A percentile compares a stretch with the other conserved stretches of the same genome.
These are phyloP conservation scores for Amblyjoppa proteus DNA, from an alignment of 2,888 invertebrate species.

Conservation along the genomic window DNA sequence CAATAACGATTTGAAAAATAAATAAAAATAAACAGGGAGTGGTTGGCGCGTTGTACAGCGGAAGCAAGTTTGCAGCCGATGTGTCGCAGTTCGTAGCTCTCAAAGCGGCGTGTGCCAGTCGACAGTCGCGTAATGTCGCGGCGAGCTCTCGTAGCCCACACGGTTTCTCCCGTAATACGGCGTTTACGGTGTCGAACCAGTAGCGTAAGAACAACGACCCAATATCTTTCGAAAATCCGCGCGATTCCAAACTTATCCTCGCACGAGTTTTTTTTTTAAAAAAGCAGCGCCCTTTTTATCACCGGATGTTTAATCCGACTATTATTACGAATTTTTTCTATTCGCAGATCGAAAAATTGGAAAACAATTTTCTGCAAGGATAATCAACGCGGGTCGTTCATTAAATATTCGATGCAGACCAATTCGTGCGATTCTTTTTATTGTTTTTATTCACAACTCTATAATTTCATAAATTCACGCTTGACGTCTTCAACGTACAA, in stretches of 20 bases:
- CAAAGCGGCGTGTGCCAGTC: not conserved
- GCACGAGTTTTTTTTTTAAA: too few species aligned
- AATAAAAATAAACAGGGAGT: slow-evolving; percentile 35
- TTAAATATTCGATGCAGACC: too few species aligned
- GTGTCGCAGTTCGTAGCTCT: slow-evolving; percentile 21
- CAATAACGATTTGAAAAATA: slow-evolving; percentile 26
- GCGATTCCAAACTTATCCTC: not conserved
- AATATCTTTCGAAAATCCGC: not conserved
- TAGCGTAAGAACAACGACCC: not conserved
- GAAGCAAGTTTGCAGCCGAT: slow-evolving; percentile 71
- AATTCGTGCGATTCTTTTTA: too few species aligned
- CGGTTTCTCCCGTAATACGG: not conserved
- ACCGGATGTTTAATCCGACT: too few species aligned
- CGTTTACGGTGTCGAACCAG: slow-evolving; percentile 26
- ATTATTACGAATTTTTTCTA: too few species aligned
- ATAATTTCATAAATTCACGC: too few species aligned
- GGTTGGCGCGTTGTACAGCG: slow-evolving; percentile 69
- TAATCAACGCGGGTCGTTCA: too few species aligned
- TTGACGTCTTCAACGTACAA: too few species aligned
- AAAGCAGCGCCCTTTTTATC: too few species aligned
- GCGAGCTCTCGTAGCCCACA: slow-evolving; percentile 1
- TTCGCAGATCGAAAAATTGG: too few species aligned
- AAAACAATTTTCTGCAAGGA: too few species aligned
- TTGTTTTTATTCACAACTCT: too few species aligned
- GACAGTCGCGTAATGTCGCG: slow-evolving; percentile 27